phyloP scores from a whole-genome alignment of 2,113 vertebrate genomes.

The Phocoena sinus region DNA sequence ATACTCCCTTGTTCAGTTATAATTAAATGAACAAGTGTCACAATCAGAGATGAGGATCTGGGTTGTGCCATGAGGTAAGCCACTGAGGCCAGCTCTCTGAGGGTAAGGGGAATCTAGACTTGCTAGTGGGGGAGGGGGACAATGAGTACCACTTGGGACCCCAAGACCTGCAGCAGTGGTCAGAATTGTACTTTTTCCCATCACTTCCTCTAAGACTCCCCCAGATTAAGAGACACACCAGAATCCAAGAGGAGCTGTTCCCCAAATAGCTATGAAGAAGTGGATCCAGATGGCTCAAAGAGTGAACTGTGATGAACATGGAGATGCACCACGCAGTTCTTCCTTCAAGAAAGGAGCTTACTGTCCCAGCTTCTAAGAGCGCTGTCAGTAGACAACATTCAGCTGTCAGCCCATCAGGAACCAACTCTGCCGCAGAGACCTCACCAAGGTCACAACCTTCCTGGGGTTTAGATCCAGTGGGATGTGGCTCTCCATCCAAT shows the following conservation, averaged over 20 bases:
- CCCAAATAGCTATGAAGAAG: neutral
- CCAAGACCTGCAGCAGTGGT: neutral
- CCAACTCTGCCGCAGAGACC: neutral
- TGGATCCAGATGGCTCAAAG: neutral
- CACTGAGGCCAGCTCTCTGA: neutral
- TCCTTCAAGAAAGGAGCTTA: neutral
- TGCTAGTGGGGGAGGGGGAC: neutral
- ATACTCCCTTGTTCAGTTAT: neutral
- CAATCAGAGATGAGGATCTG: too few relatives aligned
- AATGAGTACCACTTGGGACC: neutral
- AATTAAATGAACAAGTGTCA: neutral
- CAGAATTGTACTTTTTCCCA: neutral
- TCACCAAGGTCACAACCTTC: neutral
- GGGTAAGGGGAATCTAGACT: neutral
- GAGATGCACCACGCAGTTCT: neutral
- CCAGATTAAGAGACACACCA: neutral
- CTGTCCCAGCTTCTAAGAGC: neutral
- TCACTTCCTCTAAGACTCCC: neutral
- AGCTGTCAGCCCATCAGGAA: neutral
- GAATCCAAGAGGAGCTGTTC: neutral
- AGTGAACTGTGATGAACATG: neutral
- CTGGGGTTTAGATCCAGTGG: neutral
- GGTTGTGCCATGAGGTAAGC: neutral
- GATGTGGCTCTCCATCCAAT: neutral
- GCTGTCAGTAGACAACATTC: neutral